Evolutionary conservation across 1,140 invertebrate species (phyloP).

Genomic region (Drosophila lacteicornis): DNA sequence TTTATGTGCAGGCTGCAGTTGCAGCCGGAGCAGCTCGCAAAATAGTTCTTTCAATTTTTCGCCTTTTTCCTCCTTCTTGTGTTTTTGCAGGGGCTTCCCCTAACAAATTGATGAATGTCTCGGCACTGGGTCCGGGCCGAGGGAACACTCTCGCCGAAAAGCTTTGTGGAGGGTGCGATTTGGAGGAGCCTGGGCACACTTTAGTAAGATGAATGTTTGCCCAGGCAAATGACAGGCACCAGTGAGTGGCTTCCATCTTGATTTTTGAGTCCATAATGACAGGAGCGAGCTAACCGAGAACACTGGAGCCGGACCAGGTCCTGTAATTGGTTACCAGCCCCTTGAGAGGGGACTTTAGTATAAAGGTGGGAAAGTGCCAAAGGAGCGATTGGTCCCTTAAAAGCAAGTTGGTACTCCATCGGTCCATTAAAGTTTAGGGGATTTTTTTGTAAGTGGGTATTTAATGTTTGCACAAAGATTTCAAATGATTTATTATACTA

Average conservation of each 20-base stretch:
- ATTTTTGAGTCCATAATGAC: conserved; percentile 80
- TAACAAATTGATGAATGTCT: conserved; percentile 79
- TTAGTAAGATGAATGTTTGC: conserved; percentile 76
- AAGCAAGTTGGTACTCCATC: neutral
- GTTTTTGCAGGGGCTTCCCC: conserved; percentile 47
- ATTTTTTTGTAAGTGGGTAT: too few relatives aligned
- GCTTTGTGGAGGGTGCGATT: conserved; percentile 14
- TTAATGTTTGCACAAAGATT: too few relatives aligned
- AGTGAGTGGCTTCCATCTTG: conserved; percentile 71
- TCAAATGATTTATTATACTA: too few relatives aligned
- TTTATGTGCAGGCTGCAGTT: conserved; percentile 68
- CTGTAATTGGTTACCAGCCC: conserved; percentile 65
- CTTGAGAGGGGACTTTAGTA: neutral
- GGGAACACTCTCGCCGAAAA: conserved; percentile 19
- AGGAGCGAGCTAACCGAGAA: conserved; percentile 35
- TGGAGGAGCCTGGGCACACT: conserved; percentile 49
- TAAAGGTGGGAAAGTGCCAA: neutral
- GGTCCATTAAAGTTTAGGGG: too few relatives aligned
- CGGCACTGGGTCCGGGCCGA: conserved; percentile 25
- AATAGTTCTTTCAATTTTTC: conserved; percentile 71
- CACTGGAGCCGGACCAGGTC: conserved; percentile 4
- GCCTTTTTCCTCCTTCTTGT: conserved; percentile 26
- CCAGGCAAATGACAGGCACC: conserved; percentile 74
- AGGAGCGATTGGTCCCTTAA: neutral
- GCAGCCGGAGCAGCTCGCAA: conserved; percentile 45